Conservation (phyloP, 2,797 vertebrate genomes). For the Sebastes aleutianus region DNA sequence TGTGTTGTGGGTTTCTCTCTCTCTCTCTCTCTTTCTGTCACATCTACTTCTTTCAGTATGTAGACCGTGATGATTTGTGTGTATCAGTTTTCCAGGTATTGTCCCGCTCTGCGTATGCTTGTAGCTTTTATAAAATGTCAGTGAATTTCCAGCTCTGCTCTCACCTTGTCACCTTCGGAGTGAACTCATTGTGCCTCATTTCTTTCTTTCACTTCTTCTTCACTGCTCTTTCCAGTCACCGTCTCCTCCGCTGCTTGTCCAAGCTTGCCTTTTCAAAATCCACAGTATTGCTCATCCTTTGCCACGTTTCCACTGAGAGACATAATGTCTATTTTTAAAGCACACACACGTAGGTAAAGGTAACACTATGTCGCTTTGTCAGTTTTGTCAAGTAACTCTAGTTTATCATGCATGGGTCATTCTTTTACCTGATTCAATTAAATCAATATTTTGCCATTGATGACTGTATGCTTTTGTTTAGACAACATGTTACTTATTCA, state of each 20-base stretch:
- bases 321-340: neutral
- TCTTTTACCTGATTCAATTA: no score
- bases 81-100: neutral
- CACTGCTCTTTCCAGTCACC: constrained; percentile 8
- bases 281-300: neutral
- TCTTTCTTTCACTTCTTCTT: constrained; percentile 39
- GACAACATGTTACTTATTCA: neutral
- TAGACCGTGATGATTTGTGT: neutral
- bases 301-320: neutral
- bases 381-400: neutral
- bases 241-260: neutral
- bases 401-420: neutral
- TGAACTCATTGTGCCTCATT: constrained; percentile 17
- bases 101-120: neutral
- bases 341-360: neutral
- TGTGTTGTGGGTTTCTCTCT: neutral
- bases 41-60: neutral
- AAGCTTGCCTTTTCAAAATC: neutral
- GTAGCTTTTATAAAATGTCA: constrained; percentile 36
- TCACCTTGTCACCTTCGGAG: constrained; percentile 30
- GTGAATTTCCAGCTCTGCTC: constrained; percentile 31
- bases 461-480: neutral
- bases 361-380: neutral
- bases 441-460: neutral
- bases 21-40: neutral